Evolutionary conservation across 2,888 invertebrate species (phyloP), one percentile per base, ranked within the genome.

Genomic region (Patella ulyssiponensis): DNA sequence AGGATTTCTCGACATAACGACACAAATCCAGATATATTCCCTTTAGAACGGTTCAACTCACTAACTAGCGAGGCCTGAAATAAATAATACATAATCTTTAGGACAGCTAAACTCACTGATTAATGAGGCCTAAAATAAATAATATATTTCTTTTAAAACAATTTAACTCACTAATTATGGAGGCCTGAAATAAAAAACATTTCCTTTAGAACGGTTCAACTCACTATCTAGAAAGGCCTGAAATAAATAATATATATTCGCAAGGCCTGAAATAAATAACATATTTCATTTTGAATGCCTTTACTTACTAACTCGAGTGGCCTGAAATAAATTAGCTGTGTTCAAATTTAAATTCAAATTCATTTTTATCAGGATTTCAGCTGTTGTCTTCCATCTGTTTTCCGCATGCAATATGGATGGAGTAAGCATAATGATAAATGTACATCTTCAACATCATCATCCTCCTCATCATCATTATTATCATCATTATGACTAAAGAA

Each of bases 1-100:
- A 90, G 76, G 23, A 90, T 90, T 77, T 91, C 90, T 51, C 90
- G 82, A 83, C 90, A 90, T 33, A 90, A 83, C 2, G 90, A 90
- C 71, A 90, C 83, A 81, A 90, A 91, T 20, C 86, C 86, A 53
- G 77, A 83, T n/a, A 88, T 53, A 33, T 77, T 81, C 14, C 84
- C 86, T 71, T 82, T 86, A 20, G 77, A 81, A 58, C 83, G 84
- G 20, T 75, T 83, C 17, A 89, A 71, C 77, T 88, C 88, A 80
- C 83, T 86, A 72, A 88, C 89, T 73, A 90, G 75, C 54, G 87
- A 87, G 14, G 89, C 89, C 89, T 89, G 83, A 17, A 86, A 84
- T 23, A n/a, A 71, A 69, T 33, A 64, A 83, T 17, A 88, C 51
- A 33, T 77, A 81, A 9, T 84, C 86, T 70, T 82, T 86, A 20